Base-by-base conservation (phyloP, 2,888 invertebrate genomes). In the Meiosimyza platycephala region DNA sequence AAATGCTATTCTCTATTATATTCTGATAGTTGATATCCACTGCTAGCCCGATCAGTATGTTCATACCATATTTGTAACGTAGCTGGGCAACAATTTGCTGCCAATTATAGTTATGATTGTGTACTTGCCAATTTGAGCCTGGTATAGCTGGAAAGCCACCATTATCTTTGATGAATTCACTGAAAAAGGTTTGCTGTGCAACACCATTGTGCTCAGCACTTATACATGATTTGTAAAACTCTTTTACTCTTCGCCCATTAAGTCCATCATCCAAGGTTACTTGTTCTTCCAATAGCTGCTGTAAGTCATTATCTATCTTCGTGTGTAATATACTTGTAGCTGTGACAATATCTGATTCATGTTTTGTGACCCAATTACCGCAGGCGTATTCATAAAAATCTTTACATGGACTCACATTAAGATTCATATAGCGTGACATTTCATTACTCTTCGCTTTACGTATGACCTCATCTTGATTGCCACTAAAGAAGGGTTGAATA, bases 341-440 rank as follows among this genome's bases (percentile, higher is more conserved):
- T 5, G 81, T 80, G 9, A 40, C 28, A 1, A 18, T 50, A 15
- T 52, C 22, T 28, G 16, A 59, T 64, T 68, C 22, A 50, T 75
- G 40, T 67, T 66, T 74, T 70, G 77, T 75, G 18, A 72, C 72
- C 83, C 84, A 85, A 68, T 83, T 83, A 40, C 85, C 85, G 60
- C 85, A 85, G 22, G 86, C 84, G 66, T 80, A 86, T 55, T 85
- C 86, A 74, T 85, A 85, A 51, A 85, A 85, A 70, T 85, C 86
- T 11, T 70, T 73, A 70, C 85, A 85, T 5, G 85, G 86, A 80
- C 85, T 77, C 0, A 76, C 78, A 5, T 74, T 77, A 0, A 79
- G 73, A 71, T 85, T 85, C 76, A 85, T 80, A 50, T 81, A 81
- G 3, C 76, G 75, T 0, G 76, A 79, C 59, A 85, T 79, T 33